Base-by-base conservation (phyloP, 2,797 vertebrate genomes). In the Crenuchus spilurus region DNA sequence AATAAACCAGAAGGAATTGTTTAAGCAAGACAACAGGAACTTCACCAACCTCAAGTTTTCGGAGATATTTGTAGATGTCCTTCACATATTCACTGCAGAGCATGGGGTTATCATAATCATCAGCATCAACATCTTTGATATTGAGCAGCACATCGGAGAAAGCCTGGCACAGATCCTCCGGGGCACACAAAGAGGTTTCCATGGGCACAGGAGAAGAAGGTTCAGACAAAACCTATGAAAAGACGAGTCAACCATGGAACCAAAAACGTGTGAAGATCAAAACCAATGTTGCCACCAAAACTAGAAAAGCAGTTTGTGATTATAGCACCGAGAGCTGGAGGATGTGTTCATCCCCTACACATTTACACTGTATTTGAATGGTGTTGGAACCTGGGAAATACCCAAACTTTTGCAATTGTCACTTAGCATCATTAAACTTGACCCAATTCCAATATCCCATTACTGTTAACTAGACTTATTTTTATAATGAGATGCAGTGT, bases 31-130 rank as follows among this genome's bases (percentile, higher is more conserved):
- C 3, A 24, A 13, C 3, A 6, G 11, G 2, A 26, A 14, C 11
- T 9, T 2, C 5, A 1, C 84, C 33, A 70, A 92, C 94, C 94
- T 97, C 95, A 11, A 96, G 89, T 0, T 92, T 75, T 24, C 86
- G 83, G 41, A 96, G 85, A 26, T 97, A 97, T 24, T 90, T 85
- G 84, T 96, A 98, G 80, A 97, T 96, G 24, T 95, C 92, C 54
- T 96, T 96, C 6, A 94, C 92, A 1, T 94, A 97, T 85, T 90
- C 90, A 55, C 92, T 94, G 82, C 94, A 96, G 65, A 95, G 87
- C 84, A 94, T 91, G 70, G 92, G 90, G 69, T 96, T 94, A 1
- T 89, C 86, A 2, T 84, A 84, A 8, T 94, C 93, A 2, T 95
- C 92, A 0, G 78, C 90, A 52, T 96, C 94, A 2, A 94, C 88